Percentiles rank a stretch among this genome's conserved stretches.
These are phyloP conservation scores for Tyto alba DNA, from an alignment of 2,113 vertebrate genomes.

Conservation along the genomic window DNA sequence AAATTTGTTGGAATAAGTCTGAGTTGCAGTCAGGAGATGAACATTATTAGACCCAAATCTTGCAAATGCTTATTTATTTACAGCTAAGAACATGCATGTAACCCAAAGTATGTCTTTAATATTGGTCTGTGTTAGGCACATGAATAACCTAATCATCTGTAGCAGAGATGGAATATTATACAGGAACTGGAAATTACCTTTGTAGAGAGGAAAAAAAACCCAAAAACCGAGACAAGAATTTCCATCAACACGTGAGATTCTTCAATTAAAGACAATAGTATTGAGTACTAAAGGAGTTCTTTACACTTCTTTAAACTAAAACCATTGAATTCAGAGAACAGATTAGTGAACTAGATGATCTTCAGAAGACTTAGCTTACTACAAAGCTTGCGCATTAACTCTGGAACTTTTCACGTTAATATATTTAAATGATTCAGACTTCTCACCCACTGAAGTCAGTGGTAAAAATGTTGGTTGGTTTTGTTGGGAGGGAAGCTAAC, in stretches of 20 bases:
- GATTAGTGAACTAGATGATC: background rate
- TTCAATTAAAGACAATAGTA: background rate
- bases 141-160: background rate
- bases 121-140: background rate
- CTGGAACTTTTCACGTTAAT: background rate
- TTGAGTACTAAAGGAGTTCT: background rate
- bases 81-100: background rate
- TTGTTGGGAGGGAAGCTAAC: background rate
- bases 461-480: background rate
- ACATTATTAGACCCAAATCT: background rate
- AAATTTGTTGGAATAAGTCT: background rate
- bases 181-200: background rate
- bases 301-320: background rate
- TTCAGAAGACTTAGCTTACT: background rate
- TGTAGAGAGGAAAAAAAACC: background rate
- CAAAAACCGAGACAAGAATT: background rate
- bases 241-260: background rate
- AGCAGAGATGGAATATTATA: background rate
- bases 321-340: background rate
- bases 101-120: background rate
- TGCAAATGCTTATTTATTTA: background rate
- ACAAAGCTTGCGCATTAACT: background rate
- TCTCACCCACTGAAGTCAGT: background rate
- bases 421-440: background rate
- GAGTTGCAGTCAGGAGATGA: background rate